Evolutionary conservation across 2,113 vertebrate species (phyloP).

Genomic region (Hippoglossus stenolepis): DNA sequence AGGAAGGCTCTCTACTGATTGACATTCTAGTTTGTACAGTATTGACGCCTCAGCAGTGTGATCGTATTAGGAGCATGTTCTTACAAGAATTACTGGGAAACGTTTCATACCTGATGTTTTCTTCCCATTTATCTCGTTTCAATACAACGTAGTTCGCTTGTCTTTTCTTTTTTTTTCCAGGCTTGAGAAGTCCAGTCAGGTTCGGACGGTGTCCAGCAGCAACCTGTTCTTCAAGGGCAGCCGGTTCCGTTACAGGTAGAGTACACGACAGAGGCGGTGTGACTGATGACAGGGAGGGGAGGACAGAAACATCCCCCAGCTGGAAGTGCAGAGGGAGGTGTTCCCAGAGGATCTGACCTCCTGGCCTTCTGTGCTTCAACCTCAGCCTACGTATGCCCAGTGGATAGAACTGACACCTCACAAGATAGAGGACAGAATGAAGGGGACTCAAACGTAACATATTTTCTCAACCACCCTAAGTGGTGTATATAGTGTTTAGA

Average conservation of each 20-base stretch:
- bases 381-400: conserved; percentile 33
- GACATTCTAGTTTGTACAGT: background rate
- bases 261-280: conserved; percentile 38
- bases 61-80: background rate
- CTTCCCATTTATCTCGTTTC: background rate
- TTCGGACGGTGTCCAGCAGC: conserved; percentile 96
- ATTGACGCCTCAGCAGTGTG: background rate
- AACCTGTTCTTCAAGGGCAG: conserved; percentile 99
- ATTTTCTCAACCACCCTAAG: background rate
- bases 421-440: conserved; percentile 38
- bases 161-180: conserved; percentile 68
- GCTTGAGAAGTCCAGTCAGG: conserved; percentile 98
- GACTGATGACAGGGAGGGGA: conserved; percentile 69
- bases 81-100: background rate
- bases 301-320: conserved; percentile 29
- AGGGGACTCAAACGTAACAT: conserved; percentile 9
- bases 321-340: conserved; percentile 37
- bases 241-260: conserved; percentile 96
- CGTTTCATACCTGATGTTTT: background rate
- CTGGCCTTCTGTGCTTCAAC: conserved; percentile 50
- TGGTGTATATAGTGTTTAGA: background rate
- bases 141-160: background rate
- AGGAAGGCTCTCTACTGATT: too few relatives aligned
- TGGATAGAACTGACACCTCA: conserved; percentile 40
- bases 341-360: conserved; percentile 51